Percentiles rank a stretch among this genome's conserved stretches.
Evolutionary conservation across 2,797 vertebrate genomes (phyloP).

Genomic region (Rhynchonycteris naso): DNA sequence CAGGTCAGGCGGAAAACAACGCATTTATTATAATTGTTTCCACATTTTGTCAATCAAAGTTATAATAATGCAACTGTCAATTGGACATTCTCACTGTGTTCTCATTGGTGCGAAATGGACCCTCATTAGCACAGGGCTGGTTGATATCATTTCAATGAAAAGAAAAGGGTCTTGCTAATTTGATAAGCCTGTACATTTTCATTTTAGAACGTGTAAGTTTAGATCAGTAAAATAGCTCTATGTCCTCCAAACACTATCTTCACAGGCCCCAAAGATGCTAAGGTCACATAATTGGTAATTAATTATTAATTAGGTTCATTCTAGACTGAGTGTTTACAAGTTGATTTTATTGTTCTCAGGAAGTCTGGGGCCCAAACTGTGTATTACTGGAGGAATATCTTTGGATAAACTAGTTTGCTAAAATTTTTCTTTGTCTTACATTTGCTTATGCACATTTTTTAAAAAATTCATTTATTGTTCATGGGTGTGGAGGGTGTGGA

Average conservation of each 20-base stretch:
- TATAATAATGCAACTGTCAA: not conserved
- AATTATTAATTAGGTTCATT: not conserved
- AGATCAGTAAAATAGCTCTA: not conserved
- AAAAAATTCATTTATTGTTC: not conserved
- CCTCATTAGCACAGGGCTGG: not conserved
- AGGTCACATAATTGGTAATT: not conserved
- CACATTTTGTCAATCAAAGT: not conserved
- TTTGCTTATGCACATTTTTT: not conserved
- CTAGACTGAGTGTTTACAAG: not conserved
- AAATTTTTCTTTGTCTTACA: not conserved
- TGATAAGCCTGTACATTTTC: not conserved
- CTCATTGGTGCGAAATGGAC: not conserved
- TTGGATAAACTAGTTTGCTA: not conserved
- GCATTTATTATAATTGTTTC: slow-evolving; percentile 6
- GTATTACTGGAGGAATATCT: not conserved
- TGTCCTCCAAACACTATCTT: not conserved
- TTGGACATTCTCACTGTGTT: not conserved
- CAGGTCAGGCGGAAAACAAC: too few species aligned
- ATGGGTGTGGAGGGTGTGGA: not conserved
- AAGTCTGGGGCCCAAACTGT: not conserved
- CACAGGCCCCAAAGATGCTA: not conserved
- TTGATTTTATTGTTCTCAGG: not conserved
- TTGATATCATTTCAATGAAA: not conserved
- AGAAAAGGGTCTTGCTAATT: not conserved
- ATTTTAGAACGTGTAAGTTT: not conserved